Conservation (phyloP, 2,888 invertebrate species). For the Chalcis sispes region DNA sequence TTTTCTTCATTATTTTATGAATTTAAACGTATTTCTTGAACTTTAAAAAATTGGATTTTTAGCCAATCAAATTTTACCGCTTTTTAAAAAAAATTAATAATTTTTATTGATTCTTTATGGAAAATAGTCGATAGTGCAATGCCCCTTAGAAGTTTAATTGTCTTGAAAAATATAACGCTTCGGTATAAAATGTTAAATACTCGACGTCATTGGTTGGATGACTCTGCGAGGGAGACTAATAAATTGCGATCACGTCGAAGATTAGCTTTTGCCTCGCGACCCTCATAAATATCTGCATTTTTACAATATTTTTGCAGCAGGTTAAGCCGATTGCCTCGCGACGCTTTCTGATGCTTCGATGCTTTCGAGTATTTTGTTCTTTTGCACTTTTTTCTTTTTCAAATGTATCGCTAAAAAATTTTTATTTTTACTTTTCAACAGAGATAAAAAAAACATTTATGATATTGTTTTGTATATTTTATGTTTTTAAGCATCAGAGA, state of each 20-base stretch:
- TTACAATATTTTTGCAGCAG: constrained; percentile 68
- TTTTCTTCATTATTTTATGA: too few species aligned
- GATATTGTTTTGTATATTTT: too few species aligned
- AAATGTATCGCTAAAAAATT: constrained; percentile 61
- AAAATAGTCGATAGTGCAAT: too few species aligned
- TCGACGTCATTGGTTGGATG: constrained; percentile 32
- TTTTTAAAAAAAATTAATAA: too few species aligned
- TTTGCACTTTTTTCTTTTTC: constrained; percentile 47
- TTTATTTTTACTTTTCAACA: constrained; percentile 66
- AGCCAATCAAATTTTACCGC: too few species aligned
- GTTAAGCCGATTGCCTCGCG: constrained; percentile 75
- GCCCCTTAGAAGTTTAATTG: not conserved
- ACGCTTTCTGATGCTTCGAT: constrained; percentile 65
- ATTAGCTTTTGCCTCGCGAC: constrained; percentile 75
- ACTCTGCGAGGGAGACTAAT: constrained; percentile 63
- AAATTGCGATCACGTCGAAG: constrained; percentile 75
- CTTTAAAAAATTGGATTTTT: too few species aligned
- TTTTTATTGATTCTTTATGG: too few species aligned
- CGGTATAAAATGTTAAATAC: not conserved
- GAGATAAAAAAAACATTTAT: constrained; percentile 72
- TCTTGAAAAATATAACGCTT: not conserved
- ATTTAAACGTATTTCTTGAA: too few species aligned
- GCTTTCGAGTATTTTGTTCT: constrained; percentile 68
- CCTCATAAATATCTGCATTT: constrained; percentile 75
- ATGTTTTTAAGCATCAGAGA: too few species aligned